phyloP scores from a whole-genome alignment of 2,113 vertebrate species.

The Bubo bubo region DNA sequence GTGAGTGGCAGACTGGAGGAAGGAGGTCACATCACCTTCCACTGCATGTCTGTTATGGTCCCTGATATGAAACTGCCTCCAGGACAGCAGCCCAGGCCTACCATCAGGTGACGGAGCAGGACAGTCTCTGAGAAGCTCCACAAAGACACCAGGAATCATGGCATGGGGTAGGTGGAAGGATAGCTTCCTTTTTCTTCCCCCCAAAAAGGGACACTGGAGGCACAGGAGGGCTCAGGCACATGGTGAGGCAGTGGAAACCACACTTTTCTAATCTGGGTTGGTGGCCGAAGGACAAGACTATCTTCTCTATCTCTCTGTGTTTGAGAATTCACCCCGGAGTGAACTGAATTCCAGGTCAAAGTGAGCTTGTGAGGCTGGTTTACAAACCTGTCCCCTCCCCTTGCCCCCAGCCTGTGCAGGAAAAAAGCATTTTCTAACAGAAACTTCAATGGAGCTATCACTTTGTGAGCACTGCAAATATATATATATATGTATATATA shows the following conservation, averaged over 20 bases:
- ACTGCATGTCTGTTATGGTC: accelerated
- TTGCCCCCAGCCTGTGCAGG: not conserved
- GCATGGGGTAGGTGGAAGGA: not conserved
- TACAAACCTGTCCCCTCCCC: not conserved
- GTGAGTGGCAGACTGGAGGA: not conserved
- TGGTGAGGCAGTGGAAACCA: not conserved
- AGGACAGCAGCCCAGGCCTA: not conserved
- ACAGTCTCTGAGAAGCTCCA: not conserved
- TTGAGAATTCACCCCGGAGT: not conserved
- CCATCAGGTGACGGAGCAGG: not conserved
- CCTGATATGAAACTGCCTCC: not conserved
- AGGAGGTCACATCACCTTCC: not conserved
- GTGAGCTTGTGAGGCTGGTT: not conserved
- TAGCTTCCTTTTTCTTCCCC: not conserved
- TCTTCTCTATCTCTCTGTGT: not conserved
- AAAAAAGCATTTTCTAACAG: not conserved
- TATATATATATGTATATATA: not conserved
- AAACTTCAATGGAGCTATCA: not conserved
- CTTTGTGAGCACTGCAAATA: not conserved
- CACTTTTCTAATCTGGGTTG: accelerated
- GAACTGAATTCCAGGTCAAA: not conserved
- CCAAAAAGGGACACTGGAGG: not conserved
- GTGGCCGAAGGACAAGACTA: not conserved
- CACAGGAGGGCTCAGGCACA: not conserved
- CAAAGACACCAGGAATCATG: not conserved